Evolutionary conservation across 2,888 invertebrate species (phyloP).

Genomic region (Athripsodes cinereus): DNA sequence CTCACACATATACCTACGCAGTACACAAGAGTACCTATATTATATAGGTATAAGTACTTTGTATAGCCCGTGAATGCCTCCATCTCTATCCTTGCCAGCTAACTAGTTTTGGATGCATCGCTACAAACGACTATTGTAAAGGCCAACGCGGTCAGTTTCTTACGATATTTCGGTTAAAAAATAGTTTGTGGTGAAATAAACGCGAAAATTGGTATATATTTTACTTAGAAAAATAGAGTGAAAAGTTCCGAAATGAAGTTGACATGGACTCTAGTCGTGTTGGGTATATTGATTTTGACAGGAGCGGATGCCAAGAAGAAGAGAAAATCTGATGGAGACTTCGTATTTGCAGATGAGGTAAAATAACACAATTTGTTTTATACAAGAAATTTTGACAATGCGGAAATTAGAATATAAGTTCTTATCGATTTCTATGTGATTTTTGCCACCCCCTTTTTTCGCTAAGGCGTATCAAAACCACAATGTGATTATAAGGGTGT

Average conservation of each 20-base stretch:
- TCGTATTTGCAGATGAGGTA: constrained; percentile 76
- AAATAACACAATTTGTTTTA: constrained; percentile 7
- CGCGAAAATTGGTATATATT: constrained; percentile 4
- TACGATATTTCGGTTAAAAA: constrained; percentile 11
- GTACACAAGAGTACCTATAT: background rate
- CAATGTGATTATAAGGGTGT: background rate
- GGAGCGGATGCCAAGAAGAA: constrained; percentile 50
- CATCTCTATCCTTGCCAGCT: background rate
- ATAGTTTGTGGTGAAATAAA: constrained; percentile 5
- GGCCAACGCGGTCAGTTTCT: constrained; percentile 19
- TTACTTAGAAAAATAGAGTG: background rate
- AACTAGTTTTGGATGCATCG: constrained; percentile 16
- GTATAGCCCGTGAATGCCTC: constrained; percentile 3
- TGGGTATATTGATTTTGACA: constrained; percentile 36
- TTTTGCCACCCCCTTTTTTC: constrained; percentile 19
- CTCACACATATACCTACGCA: constrained; percentile 2
- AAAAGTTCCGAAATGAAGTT: constrained; percentile 36
- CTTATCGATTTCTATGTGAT: constrained; percentile 15
- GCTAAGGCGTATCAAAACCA: constrained; percentile 5
- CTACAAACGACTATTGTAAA: constrained; percentile 6
- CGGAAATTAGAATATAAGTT: constrained; percentile 1
- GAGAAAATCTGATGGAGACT: constrained; percentile 70
- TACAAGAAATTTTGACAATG: constrained; percentile 2
- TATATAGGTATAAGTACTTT: background rate
- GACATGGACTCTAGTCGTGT: constrained; percentile 41